A percentile compares a stretch with the other conserved stretches of the same genome.
phyloP scores from a whole-genome alignment of 2,113 vertebrate species.

The Donacobius atricapilla region DNA sequence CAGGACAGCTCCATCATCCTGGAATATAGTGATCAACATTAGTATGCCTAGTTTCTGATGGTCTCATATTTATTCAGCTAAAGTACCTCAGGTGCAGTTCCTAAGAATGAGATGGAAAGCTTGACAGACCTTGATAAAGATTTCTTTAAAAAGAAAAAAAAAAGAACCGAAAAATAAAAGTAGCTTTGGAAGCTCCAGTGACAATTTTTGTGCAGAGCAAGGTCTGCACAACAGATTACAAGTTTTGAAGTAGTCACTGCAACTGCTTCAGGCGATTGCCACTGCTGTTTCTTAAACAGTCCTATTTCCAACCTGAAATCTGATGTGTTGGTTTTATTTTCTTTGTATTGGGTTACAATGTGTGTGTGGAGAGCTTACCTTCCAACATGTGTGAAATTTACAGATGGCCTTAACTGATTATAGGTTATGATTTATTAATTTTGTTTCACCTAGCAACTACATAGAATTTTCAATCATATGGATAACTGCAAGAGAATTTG shows the following conservation, averaged over 20 bases:
- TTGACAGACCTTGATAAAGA: neutral
- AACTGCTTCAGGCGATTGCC: neutral
- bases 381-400: neutral
- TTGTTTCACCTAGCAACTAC: neutral
- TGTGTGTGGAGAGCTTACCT: too few species aligned
- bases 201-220: neutral
- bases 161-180: neutral
- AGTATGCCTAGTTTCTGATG: neutral
- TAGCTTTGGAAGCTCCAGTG: neutral
- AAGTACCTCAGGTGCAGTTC: neutral
- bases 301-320: neutral
- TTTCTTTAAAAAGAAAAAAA: neutral
- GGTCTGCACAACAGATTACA: neutral
- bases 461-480: neutral
- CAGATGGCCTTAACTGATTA: neutral
- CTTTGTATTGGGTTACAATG: neutral
- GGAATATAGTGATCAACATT: neutral
- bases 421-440: neutral
- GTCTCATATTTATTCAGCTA: neutral
- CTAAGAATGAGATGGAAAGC: neutral
- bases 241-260: neutral
- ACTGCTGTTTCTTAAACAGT: neutral
- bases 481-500: neutral
- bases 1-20: neutral
- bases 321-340: neutral